Evolutionary conservation across 2,888 invertebrate genomes (phyloP).

Genomic region (Brachycybe producta): DNA sequence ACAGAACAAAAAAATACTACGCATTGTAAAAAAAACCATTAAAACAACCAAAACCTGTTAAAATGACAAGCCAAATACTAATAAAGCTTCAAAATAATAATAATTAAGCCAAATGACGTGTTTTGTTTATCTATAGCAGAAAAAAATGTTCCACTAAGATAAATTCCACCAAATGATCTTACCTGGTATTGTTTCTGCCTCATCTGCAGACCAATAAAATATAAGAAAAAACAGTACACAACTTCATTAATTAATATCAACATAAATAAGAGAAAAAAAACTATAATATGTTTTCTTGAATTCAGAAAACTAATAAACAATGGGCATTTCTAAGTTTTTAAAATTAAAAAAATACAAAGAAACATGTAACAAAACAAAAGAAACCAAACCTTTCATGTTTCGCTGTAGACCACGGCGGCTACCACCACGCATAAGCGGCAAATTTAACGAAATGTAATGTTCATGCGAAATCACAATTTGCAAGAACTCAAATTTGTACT

Average conservation of each 20-base stretch:
- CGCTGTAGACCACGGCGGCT: constrained; percentile 7
- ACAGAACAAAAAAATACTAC: too few relatives aligned
- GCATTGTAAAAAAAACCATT: too few relatives aligned
- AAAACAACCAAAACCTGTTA: constrained; percentile 5
- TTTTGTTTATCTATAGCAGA: too few relatives aligned
- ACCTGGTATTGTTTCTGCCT: constrained; percentile 17
- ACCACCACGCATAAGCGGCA: constrained; percentile 52
- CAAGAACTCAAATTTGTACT: constrained; percentile 82
- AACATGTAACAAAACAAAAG: neutral
- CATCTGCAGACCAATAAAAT: constrained; percentile 19
- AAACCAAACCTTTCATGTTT: constrained; percentile 19
- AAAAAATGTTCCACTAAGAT: too few relatives aligned
- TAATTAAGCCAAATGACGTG: too few relatives aligned
- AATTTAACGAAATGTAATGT: constrained; percentile 82
- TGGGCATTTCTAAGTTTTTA: neutral
- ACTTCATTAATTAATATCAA: neutral
- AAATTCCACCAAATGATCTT: constrained; percentile 13
- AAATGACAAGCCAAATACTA: neutral
- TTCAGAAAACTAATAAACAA: neutral
- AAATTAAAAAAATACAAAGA: neutral
- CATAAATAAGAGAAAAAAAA: neutral
- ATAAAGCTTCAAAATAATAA: too few relatives aligned
- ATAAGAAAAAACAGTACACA: constrained; percentile 14
- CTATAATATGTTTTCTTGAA: neutral
- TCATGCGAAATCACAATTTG: constrained; percentile 86